Percentiles rank a stretch among this genome's conserved stretches.
phyloP scores from a whole-genome alignment of 1,140 invertebrate genomes.

The Neuroterus valhalla region DNA sequence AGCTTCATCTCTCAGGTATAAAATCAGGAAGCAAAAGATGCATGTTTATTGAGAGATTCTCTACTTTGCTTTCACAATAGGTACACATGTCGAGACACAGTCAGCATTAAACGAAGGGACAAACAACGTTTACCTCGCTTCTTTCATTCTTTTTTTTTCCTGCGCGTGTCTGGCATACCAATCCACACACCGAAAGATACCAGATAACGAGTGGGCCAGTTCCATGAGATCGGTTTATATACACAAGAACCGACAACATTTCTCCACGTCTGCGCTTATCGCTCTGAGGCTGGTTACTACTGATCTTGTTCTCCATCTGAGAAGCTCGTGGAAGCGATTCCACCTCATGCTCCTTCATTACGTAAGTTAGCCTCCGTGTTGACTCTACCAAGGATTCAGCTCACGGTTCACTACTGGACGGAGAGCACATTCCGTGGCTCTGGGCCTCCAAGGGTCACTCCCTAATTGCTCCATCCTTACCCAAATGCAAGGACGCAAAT shows the following conservation, averaged over 20 bases:
- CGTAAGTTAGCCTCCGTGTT: background rate
- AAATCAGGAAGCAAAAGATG: no score
- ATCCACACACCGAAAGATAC: conserved; percentile 46
- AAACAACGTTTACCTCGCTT: background rate
- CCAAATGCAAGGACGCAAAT: conserved; percentile 1
- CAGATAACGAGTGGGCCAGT: conserved; percentile 52
- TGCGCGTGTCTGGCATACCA: conserved; percentile 41
- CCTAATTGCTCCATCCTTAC: conserved; percentile 23
- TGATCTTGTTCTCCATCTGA: conserved; percentile 37
- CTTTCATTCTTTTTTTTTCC: conserved; percentile 29
- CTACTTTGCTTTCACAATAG: background rate
- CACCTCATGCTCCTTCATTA: conserved; percentile 31
- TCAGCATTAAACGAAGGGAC: background rate
- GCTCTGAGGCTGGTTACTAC: conserved; percentile 34
- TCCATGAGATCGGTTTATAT: conserved; percentile 49
- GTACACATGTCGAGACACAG: conserved; percentile 23
- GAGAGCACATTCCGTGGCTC: conserved; percentile 8
- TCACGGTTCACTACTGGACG: conserved; percentile 11
- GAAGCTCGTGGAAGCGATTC: conserved; percentile 40
- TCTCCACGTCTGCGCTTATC: conserved; percentile 48
- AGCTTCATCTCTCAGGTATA: no score
- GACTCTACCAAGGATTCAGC: conserved; percentile 17
- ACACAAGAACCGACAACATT: conserved; percentile 43
- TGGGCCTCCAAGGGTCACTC: background rate
- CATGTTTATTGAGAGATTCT: conserved; percentile 8